Evolutionary conservation across 1,140 invertebrate genomes (phyloP), one percentile per base, ranked within the genome.

Genomic region (Scaptodrosophila lebanonensis): DNA sequence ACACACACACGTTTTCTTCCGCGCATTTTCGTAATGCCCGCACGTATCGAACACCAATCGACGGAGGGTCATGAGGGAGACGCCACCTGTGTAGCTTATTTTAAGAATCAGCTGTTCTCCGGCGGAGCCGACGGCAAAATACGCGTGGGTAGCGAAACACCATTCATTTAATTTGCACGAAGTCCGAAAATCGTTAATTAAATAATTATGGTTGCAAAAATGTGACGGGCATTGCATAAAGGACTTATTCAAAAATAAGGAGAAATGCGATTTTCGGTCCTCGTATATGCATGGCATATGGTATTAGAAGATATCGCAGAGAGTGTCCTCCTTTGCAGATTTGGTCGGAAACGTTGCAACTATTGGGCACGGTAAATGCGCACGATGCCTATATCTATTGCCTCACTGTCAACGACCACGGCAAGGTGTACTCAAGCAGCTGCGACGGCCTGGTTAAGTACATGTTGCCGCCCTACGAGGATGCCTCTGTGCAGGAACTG

Each of bases 101-200:
- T 57, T 22, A 44, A 72, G 36, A 54, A 66, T 29, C 77, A 84
- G 50, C 48, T 87, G 43, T 87, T 85, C 56, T 84, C 83, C 32
- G 86, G 84, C 22, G 84, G 85, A n/a, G 85, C 85, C 3, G 86
- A 87, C 69, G 85, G 85, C n/a, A 86, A 83, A 70, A 85, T 87
- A 39, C 70, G 83, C 57, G 86, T 87, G 43, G 67, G 73, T 83
- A 76, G n/a, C n/a, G n/a, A n/a, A n/a, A n/a, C n/a, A n/a, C n/a
- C n/a, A n/a, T n/a, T n/a, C n/a, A n/a, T n/a, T n/a, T n/a, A n/a
- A n/a, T n/a, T n/a, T n/a, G n/a, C n/a, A n/a, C n/a, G n/a, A n/a
- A n/a, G n/a, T n/a, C n/a, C n/a, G n/a, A n/a, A n/a, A n/a, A n/a
- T n/a, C n/a, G n/a, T n/a, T n/a, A n/a, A n/a, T n/a, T n/a, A n/a